These are phyloP conservation scores for Menura novaehollandiae DNA, from an alignment of 2,113 vertebrate genomes.

Conservation along the genomic window DNA sequence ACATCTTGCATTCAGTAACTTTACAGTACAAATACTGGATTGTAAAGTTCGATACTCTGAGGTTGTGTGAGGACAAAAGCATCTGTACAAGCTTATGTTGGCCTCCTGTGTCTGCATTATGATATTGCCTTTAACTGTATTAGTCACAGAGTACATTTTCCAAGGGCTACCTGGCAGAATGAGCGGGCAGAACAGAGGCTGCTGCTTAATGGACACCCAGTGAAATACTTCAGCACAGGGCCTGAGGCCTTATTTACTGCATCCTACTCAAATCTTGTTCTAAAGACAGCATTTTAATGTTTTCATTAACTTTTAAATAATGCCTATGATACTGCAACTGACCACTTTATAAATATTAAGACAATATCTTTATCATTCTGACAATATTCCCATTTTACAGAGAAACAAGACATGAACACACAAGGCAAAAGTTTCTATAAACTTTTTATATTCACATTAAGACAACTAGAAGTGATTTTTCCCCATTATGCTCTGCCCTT, in stretches of 20 bases:
- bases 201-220: neutral
- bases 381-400: neutral
- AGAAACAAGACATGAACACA: neutral
- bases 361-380: neutral
- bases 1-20: neutral
- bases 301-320: neutral
- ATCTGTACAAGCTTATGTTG: neutral
- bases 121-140: neutral
- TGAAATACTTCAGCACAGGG: neutral
- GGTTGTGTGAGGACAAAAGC: neutral
- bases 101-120: neutral
- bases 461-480: neutral
- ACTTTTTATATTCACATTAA: neutral
- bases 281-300: neutral
- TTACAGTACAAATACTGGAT: neutral
- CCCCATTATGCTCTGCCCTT: neutral
- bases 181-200: neutral
- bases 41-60: neutral
- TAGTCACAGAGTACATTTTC: neutral
- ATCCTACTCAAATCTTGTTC: neutral
- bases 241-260: neutral
- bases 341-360: neutral
- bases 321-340: fast-evolving
- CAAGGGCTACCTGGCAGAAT: neutral
- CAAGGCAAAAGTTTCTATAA: neutral